Percentiles rank a stretch among this genome's conserved stretches.
Conservation (phyloP, 2,888 invertebrate species). For the Eristalis pertinax region DNA sequence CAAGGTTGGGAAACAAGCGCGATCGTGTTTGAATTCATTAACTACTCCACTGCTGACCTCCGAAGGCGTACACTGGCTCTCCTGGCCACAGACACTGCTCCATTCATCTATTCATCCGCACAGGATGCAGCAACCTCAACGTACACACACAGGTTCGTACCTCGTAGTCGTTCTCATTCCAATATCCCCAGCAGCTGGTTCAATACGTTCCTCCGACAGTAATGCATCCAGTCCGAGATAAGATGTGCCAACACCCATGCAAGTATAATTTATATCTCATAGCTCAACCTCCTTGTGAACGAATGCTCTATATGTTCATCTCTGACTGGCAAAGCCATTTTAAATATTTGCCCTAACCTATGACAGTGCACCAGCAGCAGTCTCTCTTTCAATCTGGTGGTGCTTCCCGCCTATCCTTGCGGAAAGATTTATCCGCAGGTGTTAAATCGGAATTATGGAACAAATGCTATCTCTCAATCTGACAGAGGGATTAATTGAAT, state of each 20-base stretch:
- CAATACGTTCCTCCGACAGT: constrained; percentile 21
- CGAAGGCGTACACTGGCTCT: background rate
- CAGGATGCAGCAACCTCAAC: background rate
- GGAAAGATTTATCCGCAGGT: constrained; percentile 1
- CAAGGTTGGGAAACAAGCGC: background rate
- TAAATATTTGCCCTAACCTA: constrained; percentile 8
- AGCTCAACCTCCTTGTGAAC: background rate
- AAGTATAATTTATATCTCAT: constrained; percentile 9
- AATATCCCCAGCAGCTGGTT: background rate
- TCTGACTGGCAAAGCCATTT: background rate
- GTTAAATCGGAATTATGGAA: constrained; percentile 1
- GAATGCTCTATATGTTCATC: constrained; percentile 2
- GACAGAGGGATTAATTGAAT: background rate
- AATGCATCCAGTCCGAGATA: background rate
- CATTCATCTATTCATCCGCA: background rate
- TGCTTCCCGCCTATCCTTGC: background rate
- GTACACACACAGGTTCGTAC: background rate
- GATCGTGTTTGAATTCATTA: background rate
- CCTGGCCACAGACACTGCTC: background rate
- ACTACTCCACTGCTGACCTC: background rate
- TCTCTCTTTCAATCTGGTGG: background rate
- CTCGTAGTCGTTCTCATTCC: background rate
- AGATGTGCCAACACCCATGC: constrained; percentile 1
- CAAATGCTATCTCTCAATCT: background rate
- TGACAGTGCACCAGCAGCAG: background rate